Evolutionary conservation across 2,113 vertebrate genomes (phyloP).

Genomic region (Hippocampus zosterae): DNA sequence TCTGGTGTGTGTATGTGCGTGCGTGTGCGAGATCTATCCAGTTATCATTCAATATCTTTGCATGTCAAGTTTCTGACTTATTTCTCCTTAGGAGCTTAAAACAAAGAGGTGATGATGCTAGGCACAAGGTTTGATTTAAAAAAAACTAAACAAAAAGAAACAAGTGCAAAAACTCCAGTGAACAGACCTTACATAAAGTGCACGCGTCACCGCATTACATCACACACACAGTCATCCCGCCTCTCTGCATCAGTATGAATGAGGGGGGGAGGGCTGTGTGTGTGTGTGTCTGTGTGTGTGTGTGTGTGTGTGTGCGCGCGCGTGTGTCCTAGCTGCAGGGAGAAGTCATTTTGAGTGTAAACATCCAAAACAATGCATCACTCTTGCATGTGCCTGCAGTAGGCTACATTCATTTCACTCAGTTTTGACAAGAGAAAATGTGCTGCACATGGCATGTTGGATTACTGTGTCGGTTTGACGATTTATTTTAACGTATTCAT

Average conservation of each 20-base stretch:
- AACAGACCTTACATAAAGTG: slow-evolving; percentile 58
- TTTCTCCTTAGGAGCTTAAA: not conserved
- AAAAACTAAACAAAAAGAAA: slow-evolving; percentile 31
- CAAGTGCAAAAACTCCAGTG: slow-evolving; percentile 43
- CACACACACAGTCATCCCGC: slow-evolving; percentile 47
- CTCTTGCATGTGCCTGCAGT: not conserved
- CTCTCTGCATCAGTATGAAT: slow-evolving; percentile 36
- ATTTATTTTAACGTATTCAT: not conserved
- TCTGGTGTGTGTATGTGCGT: slow-evolving; percentile 26
- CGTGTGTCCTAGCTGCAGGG: slow-evolving; percentile 31
- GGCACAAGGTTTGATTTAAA: slow-evolving; percentile 32
- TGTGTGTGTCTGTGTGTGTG: slow-evolving; percentile 13
- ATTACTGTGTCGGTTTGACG: not conserved
- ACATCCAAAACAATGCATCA: slow-evolving; percentile 25
- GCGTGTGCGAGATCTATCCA: slow-evolving; percentile 23
- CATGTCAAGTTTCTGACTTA: not conserved
- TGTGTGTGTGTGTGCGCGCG: slow-evolving; percentile 15
- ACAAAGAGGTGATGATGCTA: not conserved
- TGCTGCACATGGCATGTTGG: not conserved
- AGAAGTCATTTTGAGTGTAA: slow-evolving; percentile 35
- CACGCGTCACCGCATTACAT: slow-evolving; percentile 61
- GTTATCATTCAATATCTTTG: slow-evolving; percentile 1
- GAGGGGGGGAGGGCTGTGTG: slow-evolving; percentile 37
- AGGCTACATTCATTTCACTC: not conserved
- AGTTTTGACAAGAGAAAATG: not conserved